Conservation (phyloP, 2,113 vertebrate genomes). For the Psittacara wagleri region DNA sequence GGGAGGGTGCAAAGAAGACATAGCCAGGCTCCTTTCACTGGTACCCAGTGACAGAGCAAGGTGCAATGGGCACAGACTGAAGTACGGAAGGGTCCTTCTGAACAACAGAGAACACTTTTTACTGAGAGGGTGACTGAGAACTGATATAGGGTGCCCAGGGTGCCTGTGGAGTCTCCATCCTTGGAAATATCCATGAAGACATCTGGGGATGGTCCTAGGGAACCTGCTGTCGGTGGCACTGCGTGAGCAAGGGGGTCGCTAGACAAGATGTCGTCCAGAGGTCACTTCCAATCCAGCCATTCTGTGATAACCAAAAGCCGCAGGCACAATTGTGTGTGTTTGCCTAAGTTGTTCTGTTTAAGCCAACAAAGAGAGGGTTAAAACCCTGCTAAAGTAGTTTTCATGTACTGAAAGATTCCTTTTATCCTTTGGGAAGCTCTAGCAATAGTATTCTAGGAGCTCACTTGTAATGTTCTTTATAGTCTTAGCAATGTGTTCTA, state of each 20-base stretch:
- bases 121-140: background rate
- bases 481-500: background rate
- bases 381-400: background rate
- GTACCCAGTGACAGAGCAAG: background rate
- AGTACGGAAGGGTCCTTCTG: background rate
- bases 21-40: background rate
- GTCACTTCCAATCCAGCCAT: background rate
- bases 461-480: background rate
- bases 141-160: background rate
- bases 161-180: background rate
- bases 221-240: background rate
- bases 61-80: background rate
- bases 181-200: background rate
- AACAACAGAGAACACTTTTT: background rate
- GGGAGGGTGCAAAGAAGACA: background rate
- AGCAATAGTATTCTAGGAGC: background rate
- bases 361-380: background rate
- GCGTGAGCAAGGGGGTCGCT: background rate
- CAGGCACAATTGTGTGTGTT: background rate
- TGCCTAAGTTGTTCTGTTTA: background rate
- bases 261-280: background rate
- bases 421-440: background rate
- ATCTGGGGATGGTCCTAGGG: background rate
- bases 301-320: background rate
- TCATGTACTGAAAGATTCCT: background rate